phyloP scores from a whole-genome alignment of 1,140 invertebrate genomes.

The Lerema accius region DNA sequence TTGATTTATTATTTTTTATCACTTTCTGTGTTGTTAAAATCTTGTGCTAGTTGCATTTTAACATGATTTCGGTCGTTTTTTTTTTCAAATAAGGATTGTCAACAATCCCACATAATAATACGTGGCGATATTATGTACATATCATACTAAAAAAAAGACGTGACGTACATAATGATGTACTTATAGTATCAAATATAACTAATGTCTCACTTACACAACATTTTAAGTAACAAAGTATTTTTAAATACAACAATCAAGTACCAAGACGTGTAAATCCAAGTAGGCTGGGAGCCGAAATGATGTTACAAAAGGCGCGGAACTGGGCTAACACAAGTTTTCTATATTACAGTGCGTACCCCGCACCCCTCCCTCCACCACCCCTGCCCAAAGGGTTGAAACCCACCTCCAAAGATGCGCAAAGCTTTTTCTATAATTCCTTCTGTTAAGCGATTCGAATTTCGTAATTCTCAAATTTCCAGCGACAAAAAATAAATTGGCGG shows the following conservation, averaged over 20 bases:
- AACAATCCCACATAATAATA: no score
- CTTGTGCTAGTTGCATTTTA: no score
- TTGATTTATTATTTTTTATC: no score
- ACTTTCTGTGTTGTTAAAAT: no score
- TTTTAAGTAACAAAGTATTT: constrained; percentile 8
- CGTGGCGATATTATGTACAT: no score
- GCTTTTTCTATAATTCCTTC: constrained; percentile 79
- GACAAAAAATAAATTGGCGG: constrained; percentile 78
- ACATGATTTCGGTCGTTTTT: no score
- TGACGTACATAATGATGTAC: no score
- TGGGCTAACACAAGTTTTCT: constrained; percentile 82
- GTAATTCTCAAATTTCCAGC: constrained; percentile 77
- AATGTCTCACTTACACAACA: no score
- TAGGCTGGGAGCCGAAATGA: constrained; percentile 75
- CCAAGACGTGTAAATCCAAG: constrained; percentile 42
- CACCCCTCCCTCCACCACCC: constrained; percentile 36
- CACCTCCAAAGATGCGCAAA: constrained; percentile 79
- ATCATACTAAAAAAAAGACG: no score
- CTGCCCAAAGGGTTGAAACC: constrained; percentile 66
- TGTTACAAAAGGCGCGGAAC: constrained; percentile 81
- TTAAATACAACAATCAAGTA: constrained; percentile 39
- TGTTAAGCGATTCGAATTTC: constrained; percentile 80
- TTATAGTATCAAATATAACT: no score
- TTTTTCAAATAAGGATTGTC: no score
- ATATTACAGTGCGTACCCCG: constrained; percentile 77